Percentiles rank a stretch among this genome's conserved stretches.
Conservation (phyloP, 1,140 invertebrate species). For the Magallana gigas region DNA sequence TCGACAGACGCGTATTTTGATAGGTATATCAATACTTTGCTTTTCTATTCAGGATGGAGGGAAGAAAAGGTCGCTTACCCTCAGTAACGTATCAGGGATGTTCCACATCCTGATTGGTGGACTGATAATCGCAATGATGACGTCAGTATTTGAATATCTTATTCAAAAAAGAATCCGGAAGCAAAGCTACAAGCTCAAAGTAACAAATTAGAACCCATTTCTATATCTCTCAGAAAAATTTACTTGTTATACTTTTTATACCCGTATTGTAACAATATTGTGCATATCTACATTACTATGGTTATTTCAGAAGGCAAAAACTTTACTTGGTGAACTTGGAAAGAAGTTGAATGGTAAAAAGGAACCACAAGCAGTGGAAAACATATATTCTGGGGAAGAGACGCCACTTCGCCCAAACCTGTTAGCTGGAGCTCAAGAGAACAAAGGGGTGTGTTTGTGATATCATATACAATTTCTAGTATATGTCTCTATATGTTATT, state of each 20-base stretch:
- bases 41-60: constrained; percentile 26
- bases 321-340: constrained; percentile 14
- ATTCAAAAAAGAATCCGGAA: constrained; percentile 50
- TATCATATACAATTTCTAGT: not conserved
- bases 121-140: constrained; percentile 91
- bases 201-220: not conserved
- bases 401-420: not conserved
- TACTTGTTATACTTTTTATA: no score
- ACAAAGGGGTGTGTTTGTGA: not conserved
- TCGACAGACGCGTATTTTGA: no score
- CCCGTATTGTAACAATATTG: no score
- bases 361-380: not conserved
- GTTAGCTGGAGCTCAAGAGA: not conserved
- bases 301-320: not conserved
- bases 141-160: constrained; percentile 91
- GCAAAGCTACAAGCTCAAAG: constrained; percentile 15
- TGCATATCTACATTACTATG: no score
- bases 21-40: no score
- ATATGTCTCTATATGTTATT: no score
- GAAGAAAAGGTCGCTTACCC: constrained; percentile 78
- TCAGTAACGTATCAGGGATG: constrained; percentile 98
- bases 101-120: constrained; percentile 98
- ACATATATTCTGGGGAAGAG: not conserved
- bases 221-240: not conserved
- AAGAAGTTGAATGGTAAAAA: constrained; percentile 5